Conservation (phyloP, 2,888 invertebrate species). For the Kuschelorhynchus macadamiae region DNA sequence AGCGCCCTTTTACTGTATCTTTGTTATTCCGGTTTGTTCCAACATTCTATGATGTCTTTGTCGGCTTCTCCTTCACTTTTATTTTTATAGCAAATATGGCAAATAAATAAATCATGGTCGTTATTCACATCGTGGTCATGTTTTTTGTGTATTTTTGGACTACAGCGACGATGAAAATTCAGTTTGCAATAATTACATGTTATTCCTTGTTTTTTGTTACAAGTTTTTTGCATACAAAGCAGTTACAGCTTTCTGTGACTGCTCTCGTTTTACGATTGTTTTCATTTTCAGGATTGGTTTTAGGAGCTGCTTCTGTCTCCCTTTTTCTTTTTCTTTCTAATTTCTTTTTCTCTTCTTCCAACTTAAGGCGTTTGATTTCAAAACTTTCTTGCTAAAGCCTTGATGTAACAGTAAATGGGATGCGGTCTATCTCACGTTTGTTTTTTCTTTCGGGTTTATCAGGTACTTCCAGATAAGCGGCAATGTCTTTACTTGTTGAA, state of each 20-base stretch:
- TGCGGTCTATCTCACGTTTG: slow-evolving; percentile 20
- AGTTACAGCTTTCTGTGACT: background rate
- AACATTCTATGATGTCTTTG: too few species aligned
- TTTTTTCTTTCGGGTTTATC: slow-evolving; percentile 31
- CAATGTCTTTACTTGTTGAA: slow-evolving; percentile 29
- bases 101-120: slow-evolving; percentile 12
- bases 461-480: slow-evolving; percentile 19
- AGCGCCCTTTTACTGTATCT: too few species aligned
- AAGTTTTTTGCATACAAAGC: too few species aligned
- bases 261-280: background rate
- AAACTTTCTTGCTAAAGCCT: slow-evolving; percentile 27
- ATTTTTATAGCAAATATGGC: background rate
- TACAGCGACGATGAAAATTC: slow-evolving; percentile 3
- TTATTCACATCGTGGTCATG: slow-evolving; percentile 1
- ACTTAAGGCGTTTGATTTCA: slow-evolving; percentile 24
- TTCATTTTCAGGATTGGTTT: slow-evolving; percentile 5
- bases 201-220: slow-evolving; percentile 10
- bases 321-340: slow-evolving; percentile 28
- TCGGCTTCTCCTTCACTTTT: background rate
- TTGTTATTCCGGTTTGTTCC: too few species aligned
- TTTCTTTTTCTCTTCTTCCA: slow-evolving; percentile 25
- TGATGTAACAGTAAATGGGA: slow-evolving; percentile 18
- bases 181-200: slow-evolving; percentile 23
- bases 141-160: slow-evolving; percentile 3
- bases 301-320: slow-evolving; percentile 3